Conservation (phyloP, 53 echinoderm and acorn worm species). For the Echinarachnius parma region DNA sequence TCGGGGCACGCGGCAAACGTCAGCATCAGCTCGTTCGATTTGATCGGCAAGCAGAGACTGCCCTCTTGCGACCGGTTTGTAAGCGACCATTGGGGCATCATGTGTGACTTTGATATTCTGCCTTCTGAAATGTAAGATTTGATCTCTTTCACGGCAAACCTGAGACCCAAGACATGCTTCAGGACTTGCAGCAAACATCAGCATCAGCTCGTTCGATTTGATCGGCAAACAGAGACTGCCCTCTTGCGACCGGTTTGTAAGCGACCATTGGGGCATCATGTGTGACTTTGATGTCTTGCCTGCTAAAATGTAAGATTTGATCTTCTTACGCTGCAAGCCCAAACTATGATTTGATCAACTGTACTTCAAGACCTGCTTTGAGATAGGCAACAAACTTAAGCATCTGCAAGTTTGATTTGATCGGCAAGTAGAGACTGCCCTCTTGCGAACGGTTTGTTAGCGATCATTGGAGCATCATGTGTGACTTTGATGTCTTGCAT, state of each 20-base stretch:
- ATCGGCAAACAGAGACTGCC: constrained; percentile 74
- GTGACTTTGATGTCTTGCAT: too few relatives aligned
- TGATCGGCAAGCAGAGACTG: constrained; percentile 74
- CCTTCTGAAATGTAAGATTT: constrained; percentile 12
- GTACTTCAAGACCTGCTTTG: too few relatives aligned
- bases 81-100: constrained; percentile 85
- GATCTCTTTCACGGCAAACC: background rate
- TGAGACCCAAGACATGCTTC: constrained; percentile 39
- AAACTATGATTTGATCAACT: too few relatives aligned
- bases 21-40: constrained; percentile 30
- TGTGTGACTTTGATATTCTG: constrained; percentile 38
- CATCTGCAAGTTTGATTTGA: too few relatives aligned
- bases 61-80: constrained; percentile 62
- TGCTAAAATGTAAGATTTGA: constrained; percentile 21
- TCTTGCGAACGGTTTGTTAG: too few relatives aligned
- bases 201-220: constrained; percentile 42
- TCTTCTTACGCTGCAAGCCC: too few relatives aligned
- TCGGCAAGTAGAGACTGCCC: too few relatives aligned
- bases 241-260: constrained; percentile 64
- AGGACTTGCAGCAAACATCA: constrained; percentile 19
- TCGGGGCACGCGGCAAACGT: constrained; percentile 29
- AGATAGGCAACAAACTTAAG: too few relatives aligned
- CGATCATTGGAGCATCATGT: too few relatives aligned
- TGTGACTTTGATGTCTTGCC: constrained; percentile 44
- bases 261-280: constrained; percentile 81